Base-by-base conservation (phyloP, 2,888 invertebrate genomes). In the Caenorhabditis panamensis region DNA sequence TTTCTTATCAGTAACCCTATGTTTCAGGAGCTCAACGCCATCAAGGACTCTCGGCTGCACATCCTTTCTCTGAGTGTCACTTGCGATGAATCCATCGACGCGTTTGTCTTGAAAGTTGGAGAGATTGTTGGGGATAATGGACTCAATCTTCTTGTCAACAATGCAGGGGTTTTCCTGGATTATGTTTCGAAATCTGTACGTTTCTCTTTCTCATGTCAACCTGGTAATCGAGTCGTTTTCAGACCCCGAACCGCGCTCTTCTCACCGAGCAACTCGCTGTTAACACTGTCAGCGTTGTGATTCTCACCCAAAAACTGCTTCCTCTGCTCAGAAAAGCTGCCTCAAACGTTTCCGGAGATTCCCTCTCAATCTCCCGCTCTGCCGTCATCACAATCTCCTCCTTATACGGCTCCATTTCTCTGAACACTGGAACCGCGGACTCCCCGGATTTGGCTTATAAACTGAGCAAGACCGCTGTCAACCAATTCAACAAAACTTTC, bases 231-330 rank as follows among this genome's bases (percentile, higher is more conserved):
- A 5, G 31, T 5, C 20, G 4, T 18, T 31, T 49, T 18, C 54
- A 69, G 44, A 24, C 41, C 2, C 64, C 77, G 13, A 94, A 95
- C 36, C 66, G 84, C 5, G 8, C 49, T 0, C 31, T 49, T 3
- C 94, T 96, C 85, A 89, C 94, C 66, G 94, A 95, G 13, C 93
- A 94, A 75, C 94, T 94, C 83, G 93, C 93, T 8, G 93, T 94
- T 1, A 96, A 96, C 91, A 94, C 95, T 0, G 31, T 80, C 26
- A 63, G 69, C 9, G 75, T 82, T 2, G 80, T 78, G 5, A 22
- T 84, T 20, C 24, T 84, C 5, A 84, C 82, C 24, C 84, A 84
- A 36, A 75, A 77, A 16, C 49, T 83, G 11, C 67, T 84, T 2
- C 83, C 83, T 11, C 62, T 84, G 6, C 78, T 84, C 18, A 36